A percentile compares a stretch with the other conserved stretches of the same genome.
Conservation (phyloP, 1,140 invertebrate species). For the Sycophaga agraensis region DNA sequence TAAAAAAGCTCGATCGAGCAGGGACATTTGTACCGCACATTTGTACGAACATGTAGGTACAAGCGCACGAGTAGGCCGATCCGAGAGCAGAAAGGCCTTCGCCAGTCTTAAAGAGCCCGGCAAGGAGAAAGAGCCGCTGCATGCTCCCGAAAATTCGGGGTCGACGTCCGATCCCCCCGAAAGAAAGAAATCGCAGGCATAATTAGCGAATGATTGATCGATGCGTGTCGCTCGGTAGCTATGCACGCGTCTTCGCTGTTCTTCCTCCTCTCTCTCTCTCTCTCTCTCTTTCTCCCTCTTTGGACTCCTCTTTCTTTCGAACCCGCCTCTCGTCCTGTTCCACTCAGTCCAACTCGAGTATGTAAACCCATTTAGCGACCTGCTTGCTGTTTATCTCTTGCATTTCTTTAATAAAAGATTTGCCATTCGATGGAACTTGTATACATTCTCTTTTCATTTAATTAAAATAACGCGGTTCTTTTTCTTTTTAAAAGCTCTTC, state of each 20-base stretch:
- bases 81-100: not conserved
- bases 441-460: no score
- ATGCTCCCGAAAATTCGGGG: not conserved
- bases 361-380: no score
- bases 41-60: not conserved
- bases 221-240: slow-evolving; percentile 49
- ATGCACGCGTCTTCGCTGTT: slow-evolving; percentile 39
- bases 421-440: no score
- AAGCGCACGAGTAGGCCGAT: not conserved
- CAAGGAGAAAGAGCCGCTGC: not conserved
- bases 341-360: slow-evolving; percentile 5
- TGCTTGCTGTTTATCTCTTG: slow-evolving; percentile 1
- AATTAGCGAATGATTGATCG: slow-evolving; percentile 58
- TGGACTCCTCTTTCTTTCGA: slow-evolving; percentile 10
- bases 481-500: no score
- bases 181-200: slow-evolving; percentile 54
- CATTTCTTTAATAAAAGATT: not conserved
- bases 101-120: not conserved
- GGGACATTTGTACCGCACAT: not conserved
- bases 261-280: slow-evolving; percentile 15
- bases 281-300: slow-evolving; percentile 29
- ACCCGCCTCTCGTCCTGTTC: slow-evolving; percentile 20
- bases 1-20: no score
- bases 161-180: slow-evolving; percentile 31
- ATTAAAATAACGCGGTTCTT: no score